Conservation (phyloP, 2,888 invertebrate species). For the Meghimatium bilineatum region DNA sequence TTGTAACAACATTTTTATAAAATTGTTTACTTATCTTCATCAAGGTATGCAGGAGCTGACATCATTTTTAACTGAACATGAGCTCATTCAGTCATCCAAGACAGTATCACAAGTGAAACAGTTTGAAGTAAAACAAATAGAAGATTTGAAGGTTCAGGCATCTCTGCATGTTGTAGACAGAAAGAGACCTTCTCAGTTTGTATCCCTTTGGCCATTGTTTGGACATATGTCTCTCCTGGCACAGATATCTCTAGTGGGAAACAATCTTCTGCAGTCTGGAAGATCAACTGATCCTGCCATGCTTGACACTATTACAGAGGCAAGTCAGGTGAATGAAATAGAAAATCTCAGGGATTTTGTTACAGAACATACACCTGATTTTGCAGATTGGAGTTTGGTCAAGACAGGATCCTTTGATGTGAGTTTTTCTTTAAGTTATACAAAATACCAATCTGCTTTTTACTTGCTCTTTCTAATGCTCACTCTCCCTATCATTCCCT, state of each 20-base stretch:
- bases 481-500: neutral
- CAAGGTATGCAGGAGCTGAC: neutral
- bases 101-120: neutral
- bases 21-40: neutral
- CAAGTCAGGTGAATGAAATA: neutral
- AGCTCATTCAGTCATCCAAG: neutral
- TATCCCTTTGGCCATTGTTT: slow-evolving; percentile 65
- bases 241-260: slow-evolving; percentile 46
- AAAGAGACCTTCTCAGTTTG: slow-evolving; percentile 30
- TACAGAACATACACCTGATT: slow-evolving; percentile 8
- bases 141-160: neutral
- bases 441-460: neutral
- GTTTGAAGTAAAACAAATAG: neutral
- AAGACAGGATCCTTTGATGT: neutral
- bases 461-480: neutral
- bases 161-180: neutral
- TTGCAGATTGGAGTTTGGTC: neutral
- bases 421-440: neutral
- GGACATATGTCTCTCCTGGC: slow-evolving; percentile 56
- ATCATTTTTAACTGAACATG: neutral
- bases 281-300: neutral
- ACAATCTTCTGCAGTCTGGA: neutral
- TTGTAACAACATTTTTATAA: too few relatives aligned
- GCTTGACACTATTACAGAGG: neutral
- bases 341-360: slow-evolving; percentile 24